A percentile compares a stretch with the other conserved stretches of the same genome.
Conservation (phyloP, 35 echinoderm and acorn worm species). For the Heliocidaris erythrogramma region DNA sequence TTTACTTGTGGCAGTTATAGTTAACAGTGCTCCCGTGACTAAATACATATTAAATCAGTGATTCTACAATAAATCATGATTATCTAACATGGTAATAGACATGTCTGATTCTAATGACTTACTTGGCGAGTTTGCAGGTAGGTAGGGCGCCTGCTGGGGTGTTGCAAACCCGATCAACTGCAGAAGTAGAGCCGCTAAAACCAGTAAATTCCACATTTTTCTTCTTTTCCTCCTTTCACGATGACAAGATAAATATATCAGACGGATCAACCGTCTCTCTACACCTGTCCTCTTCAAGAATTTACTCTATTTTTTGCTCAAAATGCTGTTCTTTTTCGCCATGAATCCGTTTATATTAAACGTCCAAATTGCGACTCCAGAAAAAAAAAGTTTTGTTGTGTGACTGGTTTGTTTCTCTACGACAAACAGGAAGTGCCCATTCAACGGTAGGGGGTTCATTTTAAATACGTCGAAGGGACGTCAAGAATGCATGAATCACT, state of each 20-base stretch:
- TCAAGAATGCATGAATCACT: constrained; percentile 4
- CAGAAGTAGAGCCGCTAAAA: background rate
- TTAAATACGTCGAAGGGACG: background rate
- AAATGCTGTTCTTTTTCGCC: background rate
- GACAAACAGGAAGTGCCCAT: constrained; percentile 21
- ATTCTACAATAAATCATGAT: background rate
- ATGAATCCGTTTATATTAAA: background rate
- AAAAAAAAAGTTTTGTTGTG: background rate
- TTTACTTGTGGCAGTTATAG: too few relatives aligned
- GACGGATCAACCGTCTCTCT: constrained; percentile 22
- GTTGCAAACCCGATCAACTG: background rate
- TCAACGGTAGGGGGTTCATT: constrained; percentile 11
- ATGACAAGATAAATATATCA: background rate
- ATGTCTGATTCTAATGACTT: background rate
- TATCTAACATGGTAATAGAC: background rate
- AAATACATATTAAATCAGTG: background rate
- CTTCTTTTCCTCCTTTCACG: background rate
- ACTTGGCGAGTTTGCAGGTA: background rate
- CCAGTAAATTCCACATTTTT: constrained; percentile 20
- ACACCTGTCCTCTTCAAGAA: background rate
- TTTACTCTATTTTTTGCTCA: background rate
- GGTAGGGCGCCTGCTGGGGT: background rate
- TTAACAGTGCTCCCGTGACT: too few relatives aligned
- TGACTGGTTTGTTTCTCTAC: background rate
- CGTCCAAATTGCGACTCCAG: background rate